These are phyloP conservation scores for Pectinophora gossypiella DNA, from an alignment of 1,140 invertebrate species.

Conservation along the genomic window DNA sequence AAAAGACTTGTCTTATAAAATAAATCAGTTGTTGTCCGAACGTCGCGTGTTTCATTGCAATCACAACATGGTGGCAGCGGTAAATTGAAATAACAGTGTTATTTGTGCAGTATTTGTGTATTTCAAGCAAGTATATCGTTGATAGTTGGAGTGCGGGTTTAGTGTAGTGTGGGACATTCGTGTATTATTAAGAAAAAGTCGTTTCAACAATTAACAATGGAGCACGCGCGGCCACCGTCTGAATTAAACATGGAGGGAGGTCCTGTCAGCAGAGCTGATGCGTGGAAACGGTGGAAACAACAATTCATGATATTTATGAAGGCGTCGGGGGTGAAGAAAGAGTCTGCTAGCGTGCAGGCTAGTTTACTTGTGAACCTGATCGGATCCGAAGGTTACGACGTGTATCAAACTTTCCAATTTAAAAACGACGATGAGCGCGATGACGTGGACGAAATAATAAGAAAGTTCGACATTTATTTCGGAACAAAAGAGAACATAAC, in stretches of 20 bases:
- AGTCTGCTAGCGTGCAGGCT: slow-evolving; percentile 13
- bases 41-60: too few species aligned
- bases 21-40: too few species aligned
- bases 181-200: too few species aligned
- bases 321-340: slow-evolving; percentile 12
- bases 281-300: slow-evolving; percentile 15
- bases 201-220: neutral
- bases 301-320: slow-evolving; percentile 18
- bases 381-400: slow-evolving; percentile 15
- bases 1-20: too few species aligned
- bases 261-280: slow-evolving; percentile 6
- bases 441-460: slow-evolving; percentile 7
- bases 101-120: too few species aligned
- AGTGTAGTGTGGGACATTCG: too few species aligned
- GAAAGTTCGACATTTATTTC: slow-evolving; percentile 18
- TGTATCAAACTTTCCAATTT: slow-evolving; percentile 15
- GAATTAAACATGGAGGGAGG: slow-evolving; percentile 8
- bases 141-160: too few species aligned
- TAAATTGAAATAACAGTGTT: too few species aligned
- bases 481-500: slow-evolving; percentile 21
- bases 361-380: slow-evolving; percentile 17
- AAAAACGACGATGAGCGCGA: slow-evolving; percentile 6
- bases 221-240: neutral
- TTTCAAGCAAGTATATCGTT: too few species aligned
- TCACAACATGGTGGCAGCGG: too few species aligned